These are phyloP conservation scores for Neotoxoptera formosana DNA, from an alignment of 1,140 invertebrate genomes.

Conservation along the genomic window DNA sequence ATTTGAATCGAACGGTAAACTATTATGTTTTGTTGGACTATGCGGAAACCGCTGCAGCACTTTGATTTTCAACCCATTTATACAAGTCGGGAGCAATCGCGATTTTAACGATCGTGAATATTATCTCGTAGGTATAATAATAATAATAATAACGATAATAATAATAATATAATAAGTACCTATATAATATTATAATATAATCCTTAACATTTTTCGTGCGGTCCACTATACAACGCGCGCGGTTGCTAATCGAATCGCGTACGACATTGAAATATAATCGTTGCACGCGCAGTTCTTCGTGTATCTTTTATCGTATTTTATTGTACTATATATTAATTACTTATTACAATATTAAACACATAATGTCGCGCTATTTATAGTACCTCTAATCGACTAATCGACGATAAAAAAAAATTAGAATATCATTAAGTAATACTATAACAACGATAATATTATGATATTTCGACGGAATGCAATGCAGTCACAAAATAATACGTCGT, in stretches of 20 bases:
- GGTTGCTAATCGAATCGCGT: background rate
- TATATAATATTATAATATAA: too few relatives aligned
- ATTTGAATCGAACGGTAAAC: background rate
- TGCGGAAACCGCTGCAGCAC: background rate
- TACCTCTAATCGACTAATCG: background rate
- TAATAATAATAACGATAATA: too few relatives aligned
- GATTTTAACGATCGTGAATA: background rate
- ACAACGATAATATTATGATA: background rate
- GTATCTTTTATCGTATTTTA: background rate
- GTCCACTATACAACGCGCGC: background rate
- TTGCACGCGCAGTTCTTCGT: background rate
- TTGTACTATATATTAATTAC: too few relatives aligned
- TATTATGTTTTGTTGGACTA: background rate
- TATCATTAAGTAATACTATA: background rate
- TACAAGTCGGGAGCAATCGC: background rate
- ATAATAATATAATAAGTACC: too few relatives aligned
- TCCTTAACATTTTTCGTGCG: background rate
- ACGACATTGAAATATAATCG: background rate
- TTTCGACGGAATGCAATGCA: background rate
- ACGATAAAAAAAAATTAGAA: background rate
- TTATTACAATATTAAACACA: background rate
- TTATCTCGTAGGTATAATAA: background rate
- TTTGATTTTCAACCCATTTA: background rate
- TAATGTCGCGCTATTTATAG: background rate
- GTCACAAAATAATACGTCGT: background rate